These are phyloP conservation scores for Terrapene triunguis DNA, from an alignment of 2,113 vertebrate genomes.

Conservation along the genomic window DNA sequence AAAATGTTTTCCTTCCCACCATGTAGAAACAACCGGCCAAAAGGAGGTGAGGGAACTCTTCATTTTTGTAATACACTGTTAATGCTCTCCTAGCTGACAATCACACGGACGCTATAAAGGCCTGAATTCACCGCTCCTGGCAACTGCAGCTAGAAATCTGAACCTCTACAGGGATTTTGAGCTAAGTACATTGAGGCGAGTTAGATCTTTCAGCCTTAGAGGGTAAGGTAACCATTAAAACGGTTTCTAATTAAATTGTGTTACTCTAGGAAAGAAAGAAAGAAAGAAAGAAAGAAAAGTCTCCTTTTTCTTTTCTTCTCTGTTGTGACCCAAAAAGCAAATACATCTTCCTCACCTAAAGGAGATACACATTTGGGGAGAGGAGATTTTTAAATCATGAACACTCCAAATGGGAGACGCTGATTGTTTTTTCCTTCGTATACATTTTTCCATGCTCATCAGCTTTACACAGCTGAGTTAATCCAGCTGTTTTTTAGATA, in stretches of 20 bases:
- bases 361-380: background rate
- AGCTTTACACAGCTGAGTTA: background rate
- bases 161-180: conserved; percentile 71
- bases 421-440: background rate
- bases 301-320: background rate
- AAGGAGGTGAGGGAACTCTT: conserved; percentile 72
- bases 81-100: conserved; percentile 76
- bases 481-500: background rate
- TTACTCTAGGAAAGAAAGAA: background rate
- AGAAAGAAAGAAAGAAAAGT: background rate
- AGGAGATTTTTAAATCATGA: background rate
- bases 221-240: conserved; percentile 58
- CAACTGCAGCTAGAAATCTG: conserved; percentile 68
- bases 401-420: background rate
- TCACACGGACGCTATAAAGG: conserved; percentile 61
- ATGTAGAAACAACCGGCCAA: conserved; percentile 78
- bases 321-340: background rate
- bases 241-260: conserved; percentile 1
- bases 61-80: conserved; percentile 78
- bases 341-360: background rate
- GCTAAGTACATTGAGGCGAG: conserved; percentile 62
- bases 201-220: conserved; percentile 68
- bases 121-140: conserved; percentile 70
- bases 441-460: background rate
- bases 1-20: conserved; percentile 83